Conservation (phyloP, 2,113 vertebrate species). For the Petrocephalus microphthalmus region DNA sequence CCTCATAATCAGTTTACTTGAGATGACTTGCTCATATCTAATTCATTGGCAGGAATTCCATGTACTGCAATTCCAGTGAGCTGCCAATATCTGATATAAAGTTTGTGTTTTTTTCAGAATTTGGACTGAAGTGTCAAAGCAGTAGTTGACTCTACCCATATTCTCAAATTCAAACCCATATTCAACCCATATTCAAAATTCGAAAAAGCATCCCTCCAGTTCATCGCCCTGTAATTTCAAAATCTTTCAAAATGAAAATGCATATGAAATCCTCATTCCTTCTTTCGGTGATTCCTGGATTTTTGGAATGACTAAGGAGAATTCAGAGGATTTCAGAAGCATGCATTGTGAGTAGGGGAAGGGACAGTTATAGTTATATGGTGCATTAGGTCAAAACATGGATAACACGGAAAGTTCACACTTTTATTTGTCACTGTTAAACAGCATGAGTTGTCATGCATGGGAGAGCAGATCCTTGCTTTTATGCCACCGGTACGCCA, state of each 20-base stretch:
- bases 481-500: background rate
- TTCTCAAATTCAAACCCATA: too few species aligned
- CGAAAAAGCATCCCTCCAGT: background rate
- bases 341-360: background rate
- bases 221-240: background rate
- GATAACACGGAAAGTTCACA: background rate
- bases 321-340: background rate
- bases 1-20: background rate
- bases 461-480: background rate
- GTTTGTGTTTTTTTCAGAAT: background rate
- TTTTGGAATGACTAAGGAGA: background rate
- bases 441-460: background rate
- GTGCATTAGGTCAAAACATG: background rate
- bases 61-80: background rate
- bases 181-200: background rate
- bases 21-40: background rate
- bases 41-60: background rate
- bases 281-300: background rate
- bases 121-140: background rate
- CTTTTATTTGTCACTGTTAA: conserved; percentile 6
- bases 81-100: background rate
- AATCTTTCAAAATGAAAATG: background rate
- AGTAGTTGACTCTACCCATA: background rate
- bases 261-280: background rate
- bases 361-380: background rate